Conservation (phyloP, 2,888 invertebrate species). For the Papilio elwesi region DNA sequence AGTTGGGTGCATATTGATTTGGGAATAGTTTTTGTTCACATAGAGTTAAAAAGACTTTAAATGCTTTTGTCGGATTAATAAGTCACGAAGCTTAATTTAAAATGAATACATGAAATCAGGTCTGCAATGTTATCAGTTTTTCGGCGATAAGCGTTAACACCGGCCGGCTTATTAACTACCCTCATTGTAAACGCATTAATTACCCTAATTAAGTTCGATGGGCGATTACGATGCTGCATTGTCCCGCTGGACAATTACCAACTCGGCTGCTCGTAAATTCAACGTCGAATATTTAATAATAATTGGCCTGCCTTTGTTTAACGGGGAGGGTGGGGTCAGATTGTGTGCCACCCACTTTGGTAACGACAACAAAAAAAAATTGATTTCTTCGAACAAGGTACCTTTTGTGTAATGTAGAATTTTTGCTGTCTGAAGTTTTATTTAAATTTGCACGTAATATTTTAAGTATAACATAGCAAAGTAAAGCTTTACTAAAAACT, state of each 20-base stretch:
- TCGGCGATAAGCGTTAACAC: conserved; percentile 18
- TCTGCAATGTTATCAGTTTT: conserved; percentile 4
- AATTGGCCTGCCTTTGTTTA: conserved; percentile 82
- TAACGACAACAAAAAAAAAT: conserved; percentile 53
- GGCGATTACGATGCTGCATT: conserved; percentile 58
- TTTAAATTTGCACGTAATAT: too few relatives aligned
- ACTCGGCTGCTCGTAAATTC: conserved; percentile 55
- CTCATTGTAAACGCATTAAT: conserved; percentile 54
- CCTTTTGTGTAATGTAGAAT: too few relatives aligned
- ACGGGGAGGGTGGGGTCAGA: conserved; percentile 56
- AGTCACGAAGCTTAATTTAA: conserved; percentile 4
- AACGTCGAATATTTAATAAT: conserved; percentile 67
- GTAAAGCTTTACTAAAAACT: neutral
- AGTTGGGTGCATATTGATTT: too few relatives aligned
- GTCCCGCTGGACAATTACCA: conserved; percentile 65
- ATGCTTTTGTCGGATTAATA: neutral
- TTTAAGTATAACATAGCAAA: too few relatives aligned
- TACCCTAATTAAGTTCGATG: conserved; percentile 56
- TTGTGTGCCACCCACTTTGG: conserved; percentile 50
- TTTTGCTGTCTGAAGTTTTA: too few relatives aligned
- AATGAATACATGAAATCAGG: neutral
- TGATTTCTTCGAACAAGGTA: neutral
- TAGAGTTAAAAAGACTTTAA: too few relatives aligned
- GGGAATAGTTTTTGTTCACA: too few relatives aligned
- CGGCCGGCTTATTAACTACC: conserved; percentile 22